phyloP scores from a whole-genome alignment of 2,797 vertebrate species.

The Salmo trutta region DNA sequence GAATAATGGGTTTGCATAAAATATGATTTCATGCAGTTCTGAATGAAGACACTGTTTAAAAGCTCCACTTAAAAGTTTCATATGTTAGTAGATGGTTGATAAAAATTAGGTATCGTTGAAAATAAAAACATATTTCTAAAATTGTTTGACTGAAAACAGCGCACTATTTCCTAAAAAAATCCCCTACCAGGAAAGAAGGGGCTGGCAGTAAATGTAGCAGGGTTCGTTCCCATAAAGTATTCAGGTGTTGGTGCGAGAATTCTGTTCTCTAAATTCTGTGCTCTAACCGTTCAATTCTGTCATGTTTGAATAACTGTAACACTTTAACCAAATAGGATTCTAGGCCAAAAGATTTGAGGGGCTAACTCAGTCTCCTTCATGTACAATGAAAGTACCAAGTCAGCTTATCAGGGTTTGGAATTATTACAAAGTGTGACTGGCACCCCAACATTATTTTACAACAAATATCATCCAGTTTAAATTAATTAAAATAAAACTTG shows the following conservation, averaged over 20 bases:
- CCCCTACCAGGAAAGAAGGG: slow-evolving; percentile 5
- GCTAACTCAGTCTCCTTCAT: not conserved
- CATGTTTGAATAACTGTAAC: not conserved
- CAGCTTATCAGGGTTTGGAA: not conserved
- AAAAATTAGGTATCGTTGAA: not conserved
- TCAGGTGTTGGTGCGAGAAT: not conserved
- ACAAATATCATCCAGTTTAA: not conserved
- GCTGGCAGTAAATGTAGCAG: slow-evolving; percentile 65
- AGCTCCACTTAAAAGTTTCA: not conserved
- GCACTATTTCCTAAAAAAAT: slow-evolving; percentile 17
- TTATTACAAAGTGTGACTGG: not conserved
- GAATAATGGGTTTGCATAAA: not conserved
- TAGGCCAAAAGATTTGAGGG: not conserved
- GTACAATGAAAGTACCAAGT: not conserved
- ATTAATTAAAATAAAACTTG: not conserved
- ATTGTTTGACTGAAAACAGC: not conserved
- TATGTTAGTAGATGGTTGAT: not conserved
- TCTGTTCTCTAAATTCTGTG: not conserved
- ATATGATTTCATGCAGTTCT: not conserved
- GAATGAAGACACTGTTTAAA: not conserved
- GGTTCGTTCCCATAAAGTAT: slow-evolving; percentile 45
- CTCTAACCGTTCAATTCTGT: not conserved
- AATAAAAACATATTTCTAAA: not conserved
- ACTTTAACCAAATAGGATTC: not conserved
- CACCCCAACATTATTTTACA: not conserved